Conservation (phyloP, 1,140 invertebrate species). For the Carposina sasakii region DNA sequence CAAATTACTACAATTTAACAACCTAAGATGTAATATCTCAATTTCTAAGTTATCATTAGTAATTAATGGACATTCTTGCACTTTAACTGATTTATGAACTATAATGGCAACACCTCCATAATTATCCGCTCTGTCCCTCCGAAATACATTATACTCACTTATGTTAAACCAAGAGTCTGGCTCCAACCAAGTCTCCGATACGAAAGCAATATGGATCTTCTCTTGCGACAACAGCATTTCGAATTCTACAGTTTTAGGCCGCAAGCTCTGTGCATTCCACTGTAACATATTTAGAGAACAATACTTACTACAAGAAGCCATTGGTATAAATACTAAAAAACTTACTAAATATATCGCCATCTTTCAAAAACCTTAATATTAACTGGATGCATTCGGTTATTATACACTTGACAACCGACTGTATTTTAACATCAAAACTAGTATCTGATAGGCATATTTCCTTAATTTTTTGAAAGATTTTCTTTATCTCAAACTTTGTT, state of each 20-base stretch:
- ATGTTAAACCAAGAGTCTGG: not conserved
- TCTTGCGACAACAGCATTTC: conserved; percentile 6
- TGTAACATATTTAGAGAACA: not conserved
- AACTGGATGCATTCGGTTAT: too few relatives aligned
- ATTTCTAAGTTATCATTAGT: not conserved
- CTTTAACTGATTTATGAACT: not conserved
- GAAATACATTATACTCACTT: conserved; percentile 6
- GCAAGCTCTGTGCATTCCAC: conserved; percentile 5
- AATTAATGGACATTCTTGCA: not conserved
- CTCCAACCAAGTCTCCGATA: conserved; percentile 7
- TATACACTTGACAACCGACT: too few relatives aligned
- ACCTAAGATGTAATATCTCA: not conserved
- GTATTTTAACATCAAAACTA: not conserved
- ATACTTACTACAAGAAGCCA: not conserved
- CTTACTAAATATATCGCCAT: not conserved
- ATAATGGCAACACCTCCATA: conserved; percentile 4
- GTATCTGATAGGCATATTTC: not conserved
- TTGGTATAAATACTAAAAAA: not conserved
- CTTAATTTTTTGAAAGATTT: too few relatives aligned
- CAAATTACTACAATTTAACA: conserved; percentile 1
- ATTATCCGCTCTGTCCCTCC: conserved; percentile 1
- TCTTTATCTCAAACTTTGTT: too few relatives aligned
- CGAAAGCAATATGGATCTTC: conserved; percentile 8
- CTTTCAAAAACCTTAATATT: too few relatives aligned
- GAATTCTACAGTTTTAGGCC: not conserved